Conservation (phyloP, 2,797 vertebrate genomes). For the Jordanella pulchra region DNA sequence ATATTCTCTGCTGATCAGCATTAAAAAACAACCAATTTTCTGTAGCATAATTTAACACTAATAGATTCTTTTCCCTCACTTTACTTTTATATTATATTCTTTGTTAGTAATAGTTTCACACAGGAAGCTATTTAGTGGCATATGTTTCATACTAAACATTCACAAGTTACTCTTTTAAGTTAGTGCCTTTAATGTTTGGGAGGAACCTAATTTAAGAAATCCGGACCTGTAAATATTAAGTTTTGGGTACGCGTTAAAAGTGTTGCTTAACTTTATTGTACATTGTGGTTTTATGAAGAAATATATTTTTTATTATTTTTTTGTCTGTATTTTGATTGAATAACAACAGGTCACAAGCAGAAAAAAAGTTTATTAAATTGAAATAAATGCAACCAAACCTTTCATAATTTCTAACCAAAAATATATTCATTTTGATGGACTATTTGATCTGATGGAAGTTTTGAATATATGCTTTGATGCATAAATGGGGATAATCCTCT, state of each 20-base stretch:
- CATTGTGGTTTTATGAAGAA: too few relatives aligned
- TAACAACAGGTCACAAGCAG: constrained; percentile 25
- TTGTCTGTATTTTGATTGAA: too few relatives aligned
- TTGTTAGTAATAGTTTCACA: too few relatives aligned
- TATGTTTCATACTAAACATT: not conserved
- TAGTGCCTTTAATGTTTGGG: not conserved
- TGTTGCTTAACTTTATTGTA: not conserved
- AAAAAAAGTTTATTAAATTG: not conserved
- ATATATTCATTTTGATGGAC: too few relatives aligned
- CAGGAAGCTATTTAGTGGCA: not conserved
- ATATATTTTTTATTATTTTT: too few relatives aligned
- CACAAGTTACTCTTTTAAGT: too few relatives aligned
- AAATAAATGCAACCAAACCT: too few relatives aligned
- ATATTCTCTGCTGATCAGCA: not conserved
- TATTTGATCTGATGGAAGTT: too few relatives aligned
- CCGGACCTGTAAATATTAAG: not conserved
- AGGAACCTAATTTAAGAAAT: not conserved
- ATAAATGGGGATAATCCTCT: too few relatives aligned
- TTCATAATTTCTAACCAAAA: too few relatives aligned
- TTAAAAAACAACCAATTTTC: not conserved
- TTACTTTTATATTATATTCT: not conserved
- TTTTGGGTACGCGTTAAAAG: not conserved
- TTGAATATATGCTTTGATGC: too few relatives aligned
- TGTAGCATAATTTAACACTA: not conserved
- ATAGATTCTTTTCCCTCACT: not conserved